These are phyloP conservation scores for Apis florea DNA, from an alignment of 1,140 invertebrate species.

Conservation along the genomic window DNA sequence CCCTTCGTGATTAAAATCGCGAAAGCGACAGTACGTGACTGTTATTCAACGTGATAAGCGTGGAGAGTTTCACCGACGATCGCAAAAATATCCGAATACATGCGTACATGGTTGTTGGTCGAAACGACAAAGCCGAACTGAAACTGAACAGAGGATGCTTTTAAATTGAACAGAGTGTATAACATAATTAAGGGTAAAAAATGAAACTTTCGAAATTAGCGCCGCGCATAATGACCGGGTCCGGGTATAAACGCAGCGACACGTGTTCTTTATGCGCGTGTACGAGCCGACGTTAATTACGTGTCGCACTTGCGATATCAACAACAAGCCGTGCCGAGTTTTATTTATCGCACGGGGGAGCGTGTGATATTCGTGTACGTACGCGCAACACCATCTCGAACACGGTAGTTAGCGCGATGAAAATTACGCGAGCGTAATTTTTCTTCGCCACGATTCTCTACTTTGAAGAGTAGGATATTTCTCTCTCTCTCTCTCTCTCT, in stretches of 20 bases:
- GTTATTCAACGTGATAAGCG: not conserved
- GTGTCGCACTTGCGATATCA: slow-evolving; percentile 48
- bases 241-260: slow-evolving; percentile 14
- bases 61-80: slow-evolving; percentile 8
- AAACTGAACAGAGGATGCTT: not conserved
- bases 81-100: no score
- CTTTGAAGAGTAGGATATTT: not conserved
- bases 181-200: slow-evolving; percentile 17
- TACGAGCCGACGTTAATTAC: slow-evolving; percentile 44
- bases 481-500: slow-evolving; percentile 4
- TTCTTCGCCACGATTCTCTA: not conserved
- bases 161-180: slow-evolving; percentile 1
- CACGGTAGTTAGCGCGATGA: not conserved
- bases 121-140: not conserved
- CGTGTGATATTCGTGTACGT: slow-evolving; percentile 5
- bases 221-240: not conserved
- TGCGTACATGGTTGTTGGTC: no score
- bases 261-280: slow-evolving; percentile 37
- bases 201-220: slow-evolving; percentile 33
- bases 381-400: not conserved
- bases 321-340: slow-evolving; percentile 31
- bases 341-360: slow-evolving; percentile 36
- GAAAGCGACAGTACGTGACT: not conserved
- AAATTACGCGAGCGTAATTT: slow-evolving; percentile 32
- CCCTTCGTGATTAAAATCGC: not conserved